phyloP scores from a whole-genome alignment of 2,797 vertebrate genomes.

The Chlorospingus semifuscus region DNA sequence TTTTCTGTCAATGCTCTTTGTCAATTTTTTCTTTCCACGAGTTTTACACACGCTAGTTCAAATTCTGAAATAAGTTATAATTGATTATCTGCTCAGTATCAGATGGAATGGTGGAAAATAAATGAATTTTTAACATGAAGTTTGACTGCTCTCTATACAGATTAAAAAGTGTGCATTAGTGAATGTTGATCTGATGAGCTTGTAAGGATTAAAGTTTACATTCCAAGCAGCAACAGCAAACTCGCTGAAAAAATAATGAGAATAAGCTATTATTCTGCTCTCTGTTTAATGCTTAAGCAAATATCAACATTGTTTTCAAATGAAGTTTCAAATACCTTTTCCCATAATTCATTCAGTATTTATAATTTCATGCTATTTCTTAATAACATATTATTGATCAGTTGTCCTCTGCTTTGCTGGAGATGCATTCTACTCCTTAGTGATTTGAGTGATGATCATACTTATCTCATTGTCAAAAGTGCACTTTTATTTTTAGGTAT shows the following conservation, averaged over 20 bases:
- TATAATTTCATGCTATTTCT: slow-evolving; percentile 63
- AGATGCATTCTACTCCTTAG: neutral
- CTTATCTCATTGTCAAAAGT: neutral
- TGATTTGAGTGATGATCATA: neutral
- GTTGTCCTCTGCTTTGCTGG: neutral
- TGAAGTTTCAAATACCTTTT: neutral
- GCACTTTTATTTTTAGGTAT: neutral
- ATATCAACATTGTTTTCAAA: neutral
- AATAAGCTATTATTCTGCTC: neutral
- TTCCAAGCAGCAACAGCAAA: neutral
- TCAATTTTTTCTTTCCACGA: neutral
- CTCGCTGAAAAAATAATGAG: neutral
- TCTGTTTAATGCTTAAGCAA: slow-evolving; percentile 30
- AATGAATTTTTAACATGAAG: slow-evolving; percentile 26
- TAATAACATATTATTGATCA: slow-evolving; percentile 43
- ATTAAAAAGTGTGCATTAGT: neutral
- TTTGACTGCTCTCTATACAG: neutral
- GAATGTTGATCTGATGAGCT: slow-evolving; percentile 2
- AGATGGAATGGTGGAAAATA: neutral
- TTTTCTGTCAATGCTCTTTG: neutral
- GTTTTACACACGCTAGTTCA: slow-evolving; percentile 16
- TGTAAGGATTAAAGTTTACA: neutral
- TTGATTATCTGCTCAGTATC: neutral
- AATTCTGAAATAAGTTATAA: slow-evolving; percentile 19
- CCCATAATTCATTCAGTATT: neutral